These are phyloP conservation scores for Ceryle rudis DNA, from an alignment of 2,797 vertebrate genomes.

Conservation along the genomic window DNA sequence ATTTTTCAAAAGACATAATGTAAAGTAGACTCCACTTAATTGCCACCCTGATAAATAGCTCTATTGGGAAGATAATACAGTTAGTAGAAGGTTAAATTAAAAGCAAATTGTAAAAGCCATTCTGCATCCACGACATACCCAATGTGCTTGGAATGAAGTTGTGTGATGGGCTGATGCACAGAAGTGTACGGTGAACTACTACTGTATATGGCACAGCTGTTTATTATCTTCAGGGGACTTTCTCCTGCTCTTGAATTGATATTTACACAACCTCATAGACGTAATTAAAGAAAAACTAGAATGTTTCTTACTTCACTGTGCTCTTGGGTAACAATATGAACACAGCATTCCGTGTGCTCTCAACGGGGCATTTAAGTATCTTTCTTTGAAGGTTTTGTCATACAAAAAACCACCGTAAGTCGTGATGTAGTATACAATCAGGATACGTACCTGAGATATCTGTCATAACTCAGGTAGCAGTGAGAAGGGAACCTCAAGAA, in stretches of 20 bases:
- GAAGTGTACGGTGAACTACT: neutral
- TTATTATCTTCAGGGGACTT: neutral
- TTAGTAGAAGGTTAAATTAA: constrained; percentile 62
- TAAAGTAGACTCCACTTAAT: constrained; percentile 70
- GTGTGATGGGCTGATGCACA: neutral
- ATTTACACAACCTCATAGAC: neutral
- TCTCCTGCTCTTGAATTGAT: neutral
- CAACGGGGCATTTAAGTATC: neutral
- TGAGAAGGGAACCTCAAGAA: neutral
- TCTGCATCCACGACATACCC: neutral
- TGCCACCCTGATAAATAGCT: constrained; percentile 59
- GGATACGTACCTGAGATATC: neutral
- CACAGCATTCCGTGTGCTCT: neutral
- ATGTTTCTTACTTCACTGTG: neutral
- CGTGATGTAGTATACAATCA: neutral
- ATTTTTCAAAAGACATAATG: constrained; percentile 66
- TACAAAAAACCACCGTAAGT: neutral
- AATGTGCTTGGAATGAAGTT: constrained; percentile 20
- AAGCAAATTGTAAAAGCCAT: constrained; percentile 37
- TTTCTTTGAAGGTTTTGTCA: neutral
- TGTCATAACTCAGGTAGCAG: neutral
- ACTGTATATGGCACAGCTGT: neutral
- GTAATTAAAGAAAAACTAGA: neutral
- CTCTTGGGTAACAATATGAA: neutral
- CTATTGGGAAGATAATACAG: constrained; percentile 66